Base-by-base conservation (phyloP, 2,797 vertebrate genomes). In the Melanotaenia parkinsoni region DNA sequence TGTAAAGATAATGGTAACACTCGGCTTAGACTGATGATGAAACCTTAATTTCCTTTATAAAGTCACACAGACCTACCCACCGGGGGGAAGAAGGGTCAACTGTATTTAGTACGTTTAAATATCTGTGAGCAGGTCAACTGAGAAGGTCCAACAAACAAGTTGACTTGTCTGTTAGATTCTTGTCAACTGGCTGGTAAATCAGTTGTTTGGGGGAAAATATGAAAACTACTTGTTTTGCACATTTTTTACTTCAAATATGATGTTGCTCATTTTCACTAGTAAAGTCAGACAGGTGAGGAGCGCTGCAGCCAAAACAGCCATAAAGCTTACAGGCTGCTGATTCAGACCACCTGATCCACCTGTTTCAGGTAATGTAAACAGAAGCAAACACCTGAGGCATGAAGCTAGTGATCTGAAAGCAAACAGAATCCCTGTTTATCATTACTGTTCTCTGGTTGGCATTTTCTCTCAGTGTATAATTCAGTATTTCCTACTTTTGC, bases 1-100 rank as follows among this genome's bases (percentile, higher is more conserved):
- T 79, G 71, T 81, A 86, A 65, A 76, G 66, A 69, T 69, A 60
- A 74, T 38, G 8, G 0, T 26, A 68, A 56, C 10, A 35, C 58
- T 22, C 69, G 58, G 37, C 63, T 73, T 22, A 54, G 51, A 79
- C 43, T 47, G n/a, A 63, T 30, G 38, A 33, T 35, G 35, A 75
- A 45, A 38, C 32, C 18, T 50, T 70, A 4, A 74, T 63, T 57
- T 54, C 0, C 28, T 24, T 82, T 59, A 28, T 37, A 56, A 67
- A 56, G 20, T 57, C 28, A 66, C 28, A 64, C 9, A 47, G 12
- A 72, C 59, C 56, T 60, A 58, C 57, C 60, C 37, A 32, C 24
- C 20, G 28, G 30, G n/a, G 32, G 18, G 63, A 24, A 67, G n/a
- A 33, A 33, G 9, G 58, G 47, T 59, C 54, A 32, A 3, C 32